Evolutionary conservation across 2,797 vertebrate species (phyloP), one percentile per base, ranked within the genome.

Genomic region (Semaprochilodus insignis): DNA sequence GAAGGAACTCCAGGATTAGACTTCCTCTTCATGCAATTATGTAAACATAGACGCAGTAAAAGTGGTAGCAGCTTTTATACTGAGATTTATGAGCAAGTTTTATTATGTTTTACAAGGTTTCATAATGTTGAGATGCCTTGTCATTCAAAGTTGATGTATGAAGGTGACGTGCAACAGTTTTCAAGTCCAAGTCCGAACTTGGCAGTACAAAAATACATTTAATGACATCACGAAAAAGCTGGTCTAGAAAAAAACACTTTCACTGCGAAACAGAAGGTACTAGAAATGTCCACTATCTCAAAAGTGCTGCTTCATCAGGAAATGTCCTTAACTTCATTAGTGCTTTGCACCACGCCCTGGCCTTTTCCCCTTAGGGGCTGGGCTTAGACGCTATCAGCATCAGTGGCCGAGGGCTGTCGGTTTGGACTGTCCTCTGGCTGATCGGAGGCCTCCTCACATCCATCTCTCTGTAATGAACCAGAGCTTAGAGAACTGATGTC

Each of bases 381-480:
- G 48, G 52, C 54, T 95, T 91, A 95, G 85, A 95, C 94, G n/a
- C 95, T 96, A 67, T 93, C 94, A 88, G 94, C 92, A 89, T 94
- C 94, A 4, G 94, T 92, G 87, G 91, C 92, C 77, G 92, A 90
- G 89, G 91, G 93, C 40, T 92, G 87, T 5, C 80, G 89, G 87
- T 93, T 88, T 0, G 94, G 95, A 80, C 94, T 94, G 31, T 90
- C 90, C 48, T 95, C 93, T 0, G 83, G 23, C 77, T 91, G 89
- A 72, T 90, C 89, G 0, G 92, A 89, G 70, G 91, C 89, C 87
- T 91, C 92, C 78, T 94, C 93, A 63, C 90, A 88, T 51, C 69
- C 83, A 8, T 94, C 94, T 55, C 90, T 88, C 13, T 92, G 90
- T 79, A 95, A 87, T 16, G 94, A 94, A 77, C 92, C 89, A 1